Base-by-base conservation (phyloP, 1,140 invertebrate genomes). In the Doryteuthis pealeii region DNA sequence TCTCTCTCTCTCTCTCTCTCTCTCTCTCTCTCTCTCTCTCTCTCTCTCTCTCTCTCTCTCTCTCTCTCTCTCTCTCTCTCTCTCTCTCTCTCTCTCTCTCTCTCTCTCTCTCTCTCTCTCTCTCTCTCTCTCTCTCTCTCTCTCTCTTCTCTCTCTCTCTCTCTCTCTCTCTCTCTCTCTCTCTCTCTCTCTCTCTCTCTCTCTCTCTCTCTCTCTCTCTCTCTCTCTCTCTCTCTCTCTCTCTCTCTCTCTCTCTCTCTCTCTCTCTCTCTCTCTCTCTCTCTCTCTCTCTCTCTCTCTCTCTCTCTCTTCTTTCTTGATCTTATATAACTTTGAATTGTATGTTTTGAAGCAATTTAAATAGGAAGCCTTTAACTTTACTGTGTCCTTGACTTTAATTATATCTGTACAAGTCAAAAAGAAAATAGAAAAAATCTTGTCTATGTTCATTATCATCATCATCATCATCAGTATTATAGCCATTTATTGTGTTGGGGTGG, bases 1-100 rank as follows among this genome's bases (percentile, higher is more conserved):
- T 71, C 14, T 22, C 70, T 65, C 54, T 66, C 58, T 65, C 45
- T 71, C 28, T 33, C 33, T 70, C 73, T 2, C 28, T 70, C 30
- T 66, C 30, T 26, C 22, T 66, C 22, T 30, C 65, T 30, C 65
- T 66, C 65, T 30, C 65, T 30, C 22, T 66, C 30, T 66, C 65
- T 43, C 74, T 71, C n/a, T 74, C 33, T 8, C 45, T 40, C 32
- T 45, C 26, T 35, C 40, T 45, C 18, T 45, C 40, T 71, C 40
- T 45, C 40, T 45, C 14, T 26, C 28, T 26, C 10, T 31, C 31
- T 71, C 28, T 35, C n/a, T 28, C 31, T 40, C 70, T 43, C 28
- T 0, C 31, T 43, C 1, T 22, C n/a, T 31, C 10, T 15, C 18
- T 65, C 14, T 40, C 4, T 26, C 35, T 26, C 31, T 67, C 2